Evolutionary conservation across 64 coral and sea anemone genomes (phyloP).

Genomic region (Hydrozoanthus tunicans): DNA sequence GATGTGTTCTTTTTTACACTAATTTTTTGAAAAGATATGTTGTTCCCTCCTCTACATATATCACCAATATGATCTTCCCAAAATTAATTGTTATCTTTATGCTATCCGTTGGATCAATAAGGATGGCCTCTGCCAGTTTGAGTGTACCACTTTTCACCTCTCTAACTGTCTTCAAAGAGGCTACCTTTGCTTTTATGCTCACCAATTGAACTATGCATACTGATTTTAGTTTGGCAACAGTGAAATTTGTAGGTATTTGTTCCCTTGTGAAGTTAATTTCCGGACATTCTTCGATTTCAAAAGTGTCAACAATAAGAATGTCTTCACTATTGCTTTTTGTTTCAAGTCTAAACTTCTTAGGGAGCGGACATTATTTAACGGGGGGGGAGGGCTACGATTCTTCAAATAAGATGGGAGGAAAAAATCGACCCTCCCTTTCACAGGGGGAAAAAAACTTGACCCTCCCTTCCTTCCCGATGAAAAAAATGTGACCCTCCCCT

Average conservation of each 20-base stretch:
- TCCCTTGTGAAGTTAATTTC: constrained; percentile 28
- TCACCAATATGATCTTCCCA: constrained; percentile 27
- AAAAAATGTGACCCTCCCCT: too few relatives aligned
- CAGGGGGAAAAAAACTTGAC: too few relatives aligned
- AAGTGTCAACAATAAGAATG: constrained; percentile 22
- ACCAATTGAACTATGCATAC: constrained; percentile 18
- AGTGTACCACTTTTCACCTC: constrained; percentile 28
- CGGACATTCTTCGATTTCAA: constrained; percentile 26
- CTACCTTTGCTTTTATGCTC: constrained; percentile 32
- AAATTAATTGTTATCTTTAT: constrained; percentile 6
- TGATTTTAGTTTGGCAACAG: constrained; percentile 27
- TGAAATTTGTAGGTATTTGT: constrained; percentile 36
- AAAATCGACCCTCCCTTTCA: too few relatives aligned
- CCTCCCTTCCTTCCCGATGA: too few relatives aligned
- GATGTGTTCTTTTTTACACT: constrained; percentile 5
- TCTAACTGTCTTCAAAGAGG: constrained; percentile 23
- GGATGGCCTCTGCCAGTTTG: constrained; percentile 20
- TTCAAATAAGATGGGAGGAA: too few relatives aligned
- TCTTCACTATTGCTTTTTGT: constrained; percentile 48
- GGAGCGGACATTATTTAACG: too few relatives aligned
- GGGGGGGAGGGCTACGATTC: too few relatives aligned
- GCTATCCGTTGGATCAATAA: constrained; percentile 34
- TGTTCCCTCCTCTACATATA: not conserved
- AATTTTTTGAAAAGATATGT: constrained; percentile 38
- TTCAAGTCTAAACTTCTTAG: constrained; percentile 28